Base-by-base conservation (phyloP, 2,888 invertebrate species). In the Mamestra brassicae region DNA sequence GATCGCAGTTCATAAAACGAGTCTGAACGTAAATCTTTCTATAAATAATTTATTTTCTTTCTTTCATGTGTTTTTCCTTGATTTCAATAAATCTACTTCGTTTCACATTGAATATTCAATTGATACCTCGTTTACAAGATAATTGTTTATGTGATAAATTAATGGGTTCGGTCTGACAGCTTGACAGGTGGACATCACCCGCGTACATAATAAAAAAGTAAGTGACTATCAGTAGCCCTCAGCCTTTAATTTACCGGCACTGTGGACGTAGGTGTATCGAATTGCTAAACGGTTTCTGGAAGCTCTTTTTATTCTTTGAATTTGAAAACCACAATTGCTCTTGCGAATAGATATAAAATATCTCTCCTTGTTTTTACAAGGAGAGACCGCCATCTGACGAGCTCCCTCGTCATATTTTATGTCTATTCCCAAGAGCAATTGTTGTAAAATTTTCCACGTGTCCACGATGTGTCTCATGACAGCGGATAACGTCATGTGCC, bases 401-500 rank as follows among this genome's bases (percentile, higher is more conserved):
- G 36, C 13, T 26, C 15, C 2, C 2, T 17, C 7, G 7, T 65
- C 50, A 74, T 55, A 81, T 74, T 77, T 65, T 38, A 45, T 36
- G 42, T 55, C 54, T 50, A 79, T 85, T 73, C 76, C 78, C 69
- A 63, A 68, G 62, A 76, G 64, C 63, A 64, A 69, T 67, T 61
- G 77, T 74, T 70, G 89, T 87, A 92, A 92, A 89, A 72, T 73
- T 90, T 93, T 91, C 91, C 91, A 88, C 74, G 77, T 86, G 85
- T 91, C 91, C 91, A 88, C 74, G 76, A 84, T 76, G 80, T 86
- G 84, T 86, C 85, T 85, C 78, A 88, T 89, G 70, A 87, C 84
- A 85, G 84, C 76, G 69, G 73, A 67, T 72, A 71, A 85, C 85
- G 81, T 87, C 88, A 88, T 79, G 84, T 88, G 82, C 87, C 90